Percentiles rank a stretch among this genome's conserved stretches.
Evolutionary conservation across 2,888 invertebrate genomes (phyloP).

Genomic region (Lumbricus terrestris): DNA sequence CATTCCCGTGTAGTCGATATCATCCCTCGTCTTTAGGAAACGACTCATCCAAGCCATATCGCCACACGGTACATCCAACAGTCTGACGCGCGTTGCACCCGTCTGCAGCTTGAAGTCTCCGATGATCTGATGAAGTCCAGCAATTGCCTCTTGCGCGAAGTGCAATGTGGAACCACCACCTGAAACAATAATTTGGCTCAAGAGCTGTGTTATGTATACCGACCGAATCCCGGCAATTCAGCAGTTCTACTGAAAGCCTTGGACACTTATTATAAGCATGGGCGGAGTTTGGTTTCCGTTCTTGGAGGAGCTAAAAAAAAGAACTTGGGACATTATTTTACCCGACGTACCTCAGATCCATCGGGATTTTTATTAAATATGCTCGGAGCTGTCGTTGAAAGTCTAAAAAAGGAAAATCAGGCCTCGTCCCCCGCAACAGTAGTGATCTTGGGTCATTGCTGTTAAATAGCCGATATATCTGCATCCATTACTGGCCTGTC

Average conservation of each 20-base stretch:
- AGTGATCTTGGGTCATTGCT: too few relatives aligned
- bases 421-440: too few relatives aligned
- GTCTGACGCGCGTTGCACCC: slow-evolving; percentile 21
- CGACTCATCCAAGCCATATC: slow-evolving; percentile 42
- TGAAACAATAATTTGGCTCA: not conserved
- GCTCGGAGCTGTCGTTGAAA: too few relatives aligned
- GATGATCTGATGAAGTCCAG: slow-evolving; percentile 33
- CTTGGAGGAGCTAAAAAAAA: too few relatives aligned
- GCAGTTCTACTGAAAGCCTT: not conserved
- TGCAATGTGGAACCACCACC: slow-evolving; percentile 35
- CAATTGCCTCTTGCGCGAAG: slow-evolving; percentile 38
- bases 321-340: too few relatives aligned
- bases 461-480: too few relatives aligned
- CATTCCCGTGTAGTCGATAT: slow-evolving; percentile 40
- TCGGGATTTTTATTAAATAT: too few relatives aligned
- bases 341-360: too few relatives aligned
- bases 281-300: too few relatives aligned
- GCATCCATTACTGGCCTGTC: too few relatives aligned
- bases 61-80: slow-evolving; percentile 41
- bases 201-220: not conserved
- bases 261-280: not conserved
- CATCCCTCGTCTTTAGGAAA: slow-evolving; percentile 38
- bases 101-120: slow-evolving; percentile 24
- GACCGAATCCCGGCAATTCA: not conserved
- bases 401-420: too few relatives aligned